These are phyloP conservation scores for Drosophila ochracea DNA, from an alignment of 2,888 invertebrate genomes.

Conservation along the genomic window DNA sequence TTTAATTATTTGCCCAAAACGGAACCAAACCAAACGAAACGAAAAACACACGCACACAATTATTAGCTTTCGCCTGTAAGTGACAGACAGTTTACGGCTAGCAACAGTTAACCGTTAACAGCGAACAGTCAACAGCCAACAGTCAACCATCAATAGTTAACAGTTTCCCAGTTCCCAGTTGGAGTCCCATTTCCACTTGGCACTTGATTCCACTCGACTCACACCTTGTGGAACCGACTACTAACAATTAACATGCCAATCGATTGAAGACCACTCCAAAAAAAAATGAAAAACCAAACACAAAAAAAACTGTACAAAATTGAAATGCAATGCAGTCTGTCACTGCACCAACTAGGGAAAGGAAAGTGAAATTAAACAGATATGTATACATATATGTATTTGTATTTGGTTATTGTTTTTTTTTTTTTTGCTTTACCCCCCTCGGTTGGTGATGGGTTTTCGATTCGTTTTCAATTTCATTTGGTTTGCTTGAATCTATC, in stretches of 20 bases:
- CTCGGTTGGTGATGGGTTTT: conserved; percentile 33
- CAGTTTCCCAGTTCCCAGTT: conserved; percentile 21
- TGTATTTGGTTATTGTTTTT: neutral
- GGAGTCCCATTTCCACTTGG: conserved; percentile 48
- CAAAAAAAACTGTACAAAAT: conserved; percentile 48
- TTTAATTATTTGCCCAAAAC: conserved; percentile 58
- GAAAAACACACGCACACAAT: conserved; percentile 20
- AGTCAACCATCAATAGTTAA: neutral
- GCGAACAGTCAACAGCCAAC: neutral
- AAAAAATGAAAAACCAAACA: conserved; percentile 43
- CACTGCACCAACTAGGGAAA: conserved; percentile 66
- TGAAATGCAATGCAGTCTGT: conserved; percentile 74
- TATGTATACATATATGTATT: neutral
- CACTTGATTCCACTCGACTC: conserved; percentile 32
- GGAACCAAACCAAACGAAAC: conserved; percentile 3
- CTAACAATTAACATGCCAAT: conserved; percentile 64
- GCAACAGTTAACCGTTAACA: conserved; percentile 7
- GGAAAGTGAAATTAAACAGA: conserved; percentile 71
- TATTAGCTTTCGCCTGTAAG: conserved; percentile 65
- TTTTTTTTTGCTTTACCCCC: neutral
- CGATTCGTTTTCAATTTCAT: conserved; percentile 76
- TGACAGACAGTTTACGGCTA: conserved; percentile 12
- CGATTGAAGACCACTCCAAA: conserved; percentile 63
- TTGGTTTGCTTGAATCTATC: conserved; percentile 64
- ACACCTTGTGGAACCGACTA: conserved; percentile 46